These are phyloP conservation scores for Holothuria glaberrima DNA, from an alignment of 35 echinoderm and acorn worm species.

Conservation along the genomic window DNA sequence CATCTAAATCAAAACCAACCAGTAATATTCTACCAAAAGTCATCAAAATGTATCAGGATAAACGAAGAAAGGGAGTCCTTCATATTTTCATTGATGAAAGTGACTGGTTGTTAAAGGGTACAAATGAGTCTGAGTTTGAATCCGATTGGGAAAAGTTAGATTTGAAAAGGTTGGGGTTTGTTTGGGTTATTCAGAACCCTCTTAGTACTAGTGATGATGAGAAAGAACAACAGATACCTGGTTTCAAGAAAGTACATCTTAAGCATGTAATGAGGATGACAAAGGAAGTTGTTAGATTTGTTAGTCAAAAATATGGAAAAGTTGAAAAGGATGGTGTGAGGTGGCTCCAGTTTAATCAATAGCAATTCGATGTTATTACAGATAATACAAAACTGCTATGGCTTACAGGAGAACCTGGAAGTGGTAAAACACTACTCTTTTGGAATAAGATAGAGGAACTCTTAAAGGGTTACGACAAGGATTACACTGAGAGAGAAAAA, in stretches of 20 bases:
- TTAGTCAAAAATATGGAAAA: neutral
- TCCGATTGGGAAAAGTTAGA: neutral
- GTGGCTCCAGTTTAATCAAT: neutral
- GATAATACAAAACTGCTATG: neutral
- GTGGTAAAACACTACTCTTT: no score
- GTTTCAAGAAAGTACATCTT: neutral
- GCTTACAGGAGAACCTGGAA: no score
- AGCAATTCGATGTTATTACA: neutral
- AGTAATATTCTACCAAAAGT: neutral
- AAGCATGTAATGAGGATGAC: neutral
- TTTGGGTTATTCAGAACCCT: neutral
- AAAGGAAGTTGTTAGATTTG: neutral
- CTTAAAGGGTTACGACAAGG: neutral
- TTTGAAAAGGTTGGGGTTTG: neutral
- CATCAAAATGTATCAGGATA: neutral
- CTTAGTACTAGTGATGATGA: neutral
- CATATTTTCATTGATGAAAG: constrained; percentile 10
- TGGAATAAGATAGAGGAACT: neutral
- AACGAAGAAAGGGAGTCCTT: neutral
- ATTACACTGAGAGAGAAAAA: neutral
- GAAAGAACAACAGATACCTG: neutral
- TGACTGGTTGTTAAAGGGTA: neutral
- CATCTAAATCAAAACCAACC: neutral
- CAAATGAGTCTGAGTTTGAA: neutral
- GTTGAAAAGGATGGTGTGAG: neutral